These are phyloP conservation scores for Bacillus rossius DNA, from an alignment of 1,140 invertebrate species.

Conservation along the genomic window DNA sequence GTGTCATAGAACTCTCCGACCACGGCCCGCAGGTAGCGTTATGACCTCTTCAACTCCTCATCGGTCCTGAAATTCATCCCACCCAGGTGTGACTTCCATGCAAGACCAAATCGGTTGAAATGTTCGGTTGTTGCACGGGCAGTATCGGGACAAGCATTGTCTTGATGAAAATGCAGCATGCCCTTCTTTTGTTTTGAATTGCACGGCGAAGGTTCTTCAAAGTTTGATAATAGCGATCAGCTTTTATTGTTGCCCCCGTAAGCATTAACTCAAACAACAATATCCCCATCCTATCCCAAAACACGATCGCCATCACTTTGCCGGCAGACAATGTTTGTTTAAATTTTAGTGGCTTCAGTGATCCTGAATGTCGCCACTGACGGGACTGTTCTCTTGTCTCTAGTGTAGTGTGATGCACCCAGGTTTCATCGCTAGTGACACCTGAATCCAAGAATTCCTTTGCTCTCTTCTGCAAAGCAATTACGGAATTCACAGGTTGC, in stretches of 20 bases:
- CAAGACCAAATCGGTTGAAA: no score
- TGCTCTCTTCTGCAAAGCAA: no score
- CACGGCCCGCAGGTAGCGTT: neutral
- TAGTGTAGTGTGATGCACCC: no score
- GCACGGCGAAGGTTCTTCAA: constrained; percentile 17
- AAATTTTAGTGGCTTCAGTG: neutral
- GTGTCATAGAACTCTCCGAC: neutral
- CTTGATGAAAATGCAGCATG: no score
- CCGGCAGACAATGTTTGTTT: no score
- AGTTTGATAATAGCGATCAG: constrained; percentile 22
- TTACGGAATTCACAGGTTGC: no score
- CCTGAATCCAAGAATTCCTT: no score
- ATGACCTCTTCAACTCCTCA: neutral
- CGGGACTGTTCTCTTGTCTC: neutral
- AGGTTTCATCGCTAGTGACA: no score
- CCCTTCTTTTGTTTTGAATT: constrained; percentile 25
- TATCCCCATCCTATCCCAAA: constrained; percentile 26
- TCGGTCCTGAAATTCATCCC: neutral
- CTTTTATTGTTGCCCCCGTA: constrained; percentile 26
- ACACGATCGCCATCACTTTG: no score
- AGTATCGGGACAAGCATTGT: constrained; percentile 36
- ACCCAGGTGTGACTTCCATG: neutral
- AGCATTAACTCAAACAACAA: constrained; percentile 28
- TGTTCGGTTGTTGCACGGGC: constrained; percentile 14
- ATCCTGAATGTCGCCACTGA: no score